Conservation (phyloP, 2,113 vertebrate genomes). For the Chitala chitala region DNA sequence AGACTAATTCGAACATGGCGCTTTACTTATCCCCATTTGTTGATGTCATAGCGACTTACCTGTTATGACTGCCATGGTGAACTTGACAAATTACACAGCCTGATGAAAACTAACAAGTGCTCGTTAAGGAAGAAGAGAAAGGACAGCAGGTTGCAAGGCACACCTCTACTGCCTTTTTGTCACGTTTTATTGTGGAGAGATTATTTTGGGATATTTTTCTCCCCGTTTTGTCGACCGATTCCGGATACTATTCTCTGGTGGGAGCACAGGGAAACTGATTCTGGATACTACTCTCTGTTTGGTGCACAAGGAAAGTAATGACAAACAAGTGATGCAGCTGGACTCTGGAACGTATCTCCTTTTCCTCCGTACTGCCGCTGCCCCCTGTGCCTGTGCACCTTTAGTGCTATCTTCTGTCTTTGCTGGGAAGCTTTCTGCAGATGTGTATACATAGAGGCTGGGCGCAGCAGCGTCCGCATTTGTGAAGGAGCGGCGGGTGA, state of each 20-base stretch:
- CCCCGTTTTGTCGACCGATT: neutral
- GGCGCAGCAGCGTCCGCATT: neutral
- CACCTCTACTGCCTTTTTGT: neutral
- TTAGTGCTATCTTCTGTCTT: neutral
- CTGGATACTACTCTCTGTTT: neutral
- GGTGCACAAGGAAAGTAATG: neutral
- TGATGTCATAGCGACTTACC: constrained; percentile 3
- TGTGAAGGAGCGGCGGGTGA: neutral
- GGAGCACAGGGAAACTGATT: neutral
- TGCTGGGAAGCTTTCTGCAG: neutral
- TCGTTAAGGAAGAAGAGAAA: constrained; percentile 8
- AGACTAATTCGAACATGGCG: neutral
- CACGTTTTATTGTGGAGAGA: neutral
- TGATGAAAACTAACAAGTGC: constrained; percentile 10
- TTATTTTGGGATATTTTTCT: neutral
- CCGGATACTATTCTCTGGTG: neutral
- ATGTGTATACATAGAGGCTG: neutral
- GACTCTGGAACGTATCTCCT: too few species aligned
- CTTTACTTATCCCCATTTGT: neutral
- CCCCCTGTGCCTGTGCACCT: neutral
- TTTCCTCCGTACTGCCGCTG: neutral
- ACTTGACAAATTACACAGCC: constrained; percentile 27
- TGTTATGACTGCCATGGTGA: constrained; percentile 3
- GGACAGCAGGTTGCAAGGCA: constrained; percentile 4
- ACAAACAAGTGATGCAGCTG: too few species aligned